Evolutionary conservation across 2,113 vertebrate genomes (phyloP).

Genomic region (Phalacrocorax carbo): DNA sequence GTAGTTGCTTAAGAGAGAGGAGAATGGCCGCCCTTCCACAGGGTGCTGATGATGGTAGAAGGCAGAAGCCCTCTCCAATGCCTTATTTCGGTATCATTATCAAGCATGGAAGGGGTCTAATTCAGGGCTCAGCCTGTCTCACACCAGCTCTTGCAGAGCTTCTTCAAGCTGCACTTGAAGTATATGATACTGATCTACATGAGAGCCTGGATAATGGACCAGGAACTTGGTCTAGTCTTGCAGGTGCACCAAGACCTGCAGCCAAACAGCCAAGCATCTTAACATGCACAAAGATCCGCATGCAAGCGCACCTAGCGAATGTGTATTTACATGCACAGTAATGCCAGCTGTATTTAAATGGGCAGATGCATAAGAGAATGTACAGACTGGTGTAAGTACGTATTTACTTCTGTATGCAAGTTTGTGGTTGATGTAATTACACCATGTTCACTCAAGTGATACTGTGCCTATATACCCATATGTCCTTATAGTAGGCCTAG

Average conservation of each 20-base stretch:
- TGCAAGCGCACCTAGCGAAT: fast-evolving
- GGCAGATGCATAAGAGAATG: background rate
- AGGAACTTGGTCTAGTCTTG: background rate
- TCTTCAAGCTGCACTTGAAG: background rate
- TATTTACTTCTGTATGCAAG: background rate
- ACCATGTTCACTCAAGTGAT: background rate
- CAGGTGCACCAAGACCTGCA: too few relatives aligned
- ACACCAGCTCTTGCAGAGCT: background rate
- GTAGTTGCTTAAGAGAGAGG: background rate
- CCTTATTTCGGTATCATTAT: background rate
- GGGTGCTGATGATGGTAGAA: background rate
- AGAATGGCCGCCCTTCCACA: fast-evolving
- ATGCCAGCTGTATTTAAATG: background rate
- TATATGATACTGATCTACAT: fast-evolving
- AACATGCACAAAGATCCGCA: fast-evolving
- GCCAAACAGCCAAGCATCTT: background rate
- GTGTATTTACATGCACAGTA: too few relatives aligned
- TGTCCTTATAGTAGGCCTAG: background rate
- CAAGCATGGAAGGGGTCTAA: background rate
- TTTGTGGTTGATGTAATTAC: background rate
- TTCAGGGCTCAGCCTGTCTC: fast-evolving
- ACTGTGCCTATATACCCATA: background rate
- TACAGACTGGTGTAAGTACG: fast-evolving
- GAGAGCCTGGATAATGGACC: background rate
- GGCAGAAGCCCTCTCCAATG: background rate